These are phyloP conservation scores for Helicoverpa assulta DNA, from an alignment of 2,888 invertebrate species.

Conservation along the genomic window DNA sequence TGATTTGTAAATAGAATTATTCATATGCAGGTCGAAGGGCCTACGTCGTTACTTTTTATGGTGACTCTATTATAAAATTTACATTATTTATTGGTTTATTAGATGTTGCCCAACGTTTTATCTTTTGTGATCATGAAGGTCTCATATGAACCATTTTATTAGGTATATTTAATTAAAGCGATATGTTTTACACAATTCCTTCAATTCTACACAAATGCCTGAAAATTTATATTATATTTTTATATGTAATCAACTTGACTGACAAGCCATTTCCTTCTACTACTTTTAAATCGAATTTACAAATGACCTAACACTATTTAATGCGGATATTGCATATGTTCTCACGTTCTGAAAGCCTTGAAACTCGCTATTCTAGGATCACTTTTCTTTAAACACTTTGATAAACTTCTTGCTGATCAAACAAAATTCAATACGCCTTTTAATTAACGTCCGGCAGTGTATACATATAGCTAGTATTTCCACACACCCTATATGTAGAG, in stretches of 20 bases:
- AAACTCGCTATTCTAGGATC: slow-evolving; percentile 39
- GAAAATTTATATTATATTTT: neutral
- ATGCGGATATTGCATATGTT: slow-evolving; percentile 3
- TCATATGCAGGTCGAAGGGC: slow-evolving; percentile 42
- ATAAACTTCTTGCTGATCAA: slow-evolving; percentile 27
- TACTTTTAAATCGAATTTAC: neutral
- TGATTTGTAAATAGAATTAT: slow-evolving; percentile 31
- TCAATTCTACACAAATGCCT: neutral
- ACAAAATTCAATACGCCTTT: slow-evolving; percentile 38
- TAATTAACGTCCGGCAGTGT: slow-evolving; percentile 45
- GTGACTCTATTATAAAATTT: slow-evolving; percentile 34
- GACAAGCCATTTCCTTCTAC: slow-evolving; percentile 8
- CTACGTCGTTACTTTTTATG: slow-evolving; percentile 48
- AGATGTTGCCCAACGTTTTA: slow-evolving; percentile 15
- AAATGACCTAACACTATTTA: slow-evolving; percentile 15
- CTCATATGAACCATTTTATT: neutral
- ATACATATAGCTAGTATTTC: slow-evolving; percentile 39
- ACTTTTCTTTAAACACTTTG: slow-evolving; percentile 23
- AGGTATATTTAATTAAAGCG: neutral
- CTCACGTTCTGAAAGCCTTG: slow-evolving; percentile 30
- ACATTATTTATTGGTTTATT: slow-evolving; percentile 42
- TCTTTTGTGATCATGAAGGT: slow-evolving; percentile 13
- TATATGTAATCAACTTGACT: slow-evolving; percentile 4
- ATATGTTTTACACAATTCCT: neutral
- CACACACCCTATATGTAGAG: slow-evolving; percentile 71